phyloP scores from a whole-genome alignment of 2,113 vertebrate species.

The Sylvilagus bachmani region DNA sequence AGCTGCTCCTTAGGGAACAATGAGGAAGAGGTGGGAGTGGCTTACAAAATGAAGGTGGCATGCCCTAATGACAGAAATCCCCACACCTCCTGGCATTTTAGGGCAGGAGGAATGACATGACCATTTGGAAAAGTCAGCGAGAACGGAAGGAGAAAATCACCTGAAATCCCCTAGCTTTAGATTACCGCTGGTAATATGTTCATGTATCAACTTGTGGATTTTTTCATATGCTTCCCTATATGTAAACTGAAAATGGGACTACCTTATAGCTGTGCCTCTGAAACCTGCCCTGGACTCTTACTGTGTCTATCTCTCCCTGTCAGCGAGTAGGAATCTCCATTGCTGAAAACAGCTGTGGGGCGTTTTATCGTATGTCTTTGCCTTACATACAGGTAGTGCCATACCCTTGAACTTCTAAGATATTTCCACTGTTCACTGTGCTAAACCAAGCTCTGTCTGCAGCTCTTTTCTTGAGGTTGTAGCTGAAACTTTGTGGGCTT shows the following conservation, averaged over 20 bases:
- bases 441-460: not conserved
- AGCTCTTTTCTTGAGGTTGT: not conserved
- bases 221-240: not conserved
- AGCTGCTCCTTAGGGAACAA: not conserved
- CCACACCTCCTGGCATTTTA: not conserved
- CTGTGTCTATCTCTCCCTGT: not conserved
- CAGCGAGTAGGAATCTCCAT: not conserved
- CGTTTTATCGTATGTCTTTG: not conserved
- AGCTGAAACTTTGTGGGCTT: not conserved
- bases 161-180: not conserved
- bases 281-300: not conserved
- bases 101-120: not conserved
- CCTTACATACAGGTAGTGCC: not conserved
- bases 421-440: not conserved
- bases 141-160: conserved; percentile 3
- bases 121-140: conserved; percentile 17
- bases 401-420: not conserved
- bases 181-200: not conserved
- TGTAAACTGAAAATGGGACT: not conserved
- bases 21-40: not conserved
- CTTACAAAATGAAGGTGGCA: not conserved
- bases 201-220: not conserved
- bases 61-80: not conserved
- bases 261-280: not conserved
- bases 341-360: not conserved